Conservation (phyloP, 2,113 vertebrate genomes). For the Arenaria interpres region DNA sequence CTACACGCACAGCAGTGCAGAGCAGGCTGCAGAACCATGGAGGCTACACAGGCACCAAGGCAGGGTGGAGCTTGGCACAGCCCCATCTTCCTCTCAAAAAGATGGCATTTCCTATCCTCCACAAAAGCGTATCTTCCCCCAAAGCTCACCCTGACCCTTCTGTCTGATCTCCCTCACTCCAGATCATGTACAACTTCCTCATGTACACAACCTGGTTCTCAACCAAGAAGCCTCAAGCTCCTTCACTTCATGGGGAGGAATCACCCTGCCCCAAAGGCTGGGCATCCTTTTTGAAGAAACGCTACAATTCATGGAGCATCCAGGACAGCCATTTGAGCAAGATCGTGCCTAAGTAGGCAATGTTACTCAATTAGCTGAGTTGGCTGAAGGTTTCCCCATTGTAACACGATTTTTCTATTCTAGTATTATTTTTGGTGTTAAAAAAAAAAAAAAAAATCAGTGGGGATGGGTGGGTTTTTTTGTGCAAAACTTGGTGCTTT, state of each 20-base stretch:
- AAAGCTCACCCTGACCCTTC: background rate
- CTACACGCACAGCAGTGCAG: fast-evolving
- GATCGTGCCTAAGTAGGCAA: background rate
- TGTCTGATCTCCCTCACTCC: background rate
- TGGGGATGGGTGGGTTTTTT: background rate
- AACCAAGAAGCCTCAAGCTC: background rate
- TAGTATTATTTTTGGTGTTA: conserved; percentile 21
- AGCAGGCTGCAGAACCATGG: background rate
- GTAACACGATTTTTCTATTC: conserved; percentile 38
- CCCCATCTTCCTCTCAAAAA: background rate
- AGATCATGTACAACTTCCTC: background rate
- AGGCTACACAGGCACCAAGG: background rate
- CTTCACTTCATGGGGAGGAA: background rate
- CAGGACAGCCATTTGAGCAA: conserved; percentile 11
- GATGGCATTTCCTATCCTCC: background rate
- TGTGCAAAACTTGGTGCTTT: background rate
- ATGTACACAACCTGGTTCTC: background rate
- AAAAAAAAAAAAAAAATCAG: background rate
- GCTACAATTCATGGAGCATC: background rate
- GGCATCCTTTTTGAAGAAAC: background rate
- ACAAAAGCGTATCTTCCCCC: background rate
- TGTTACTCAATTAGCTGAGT: conserved; percentile 28
- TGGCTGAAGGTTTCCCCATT: conserved; percentile 50
- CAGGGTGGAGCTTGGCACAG: background rate
- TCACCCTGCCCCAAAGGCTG: background rate